Conservation (phyloP, 2,113 vertebrate genomes). For the Thunnus thynnus region DNA sequence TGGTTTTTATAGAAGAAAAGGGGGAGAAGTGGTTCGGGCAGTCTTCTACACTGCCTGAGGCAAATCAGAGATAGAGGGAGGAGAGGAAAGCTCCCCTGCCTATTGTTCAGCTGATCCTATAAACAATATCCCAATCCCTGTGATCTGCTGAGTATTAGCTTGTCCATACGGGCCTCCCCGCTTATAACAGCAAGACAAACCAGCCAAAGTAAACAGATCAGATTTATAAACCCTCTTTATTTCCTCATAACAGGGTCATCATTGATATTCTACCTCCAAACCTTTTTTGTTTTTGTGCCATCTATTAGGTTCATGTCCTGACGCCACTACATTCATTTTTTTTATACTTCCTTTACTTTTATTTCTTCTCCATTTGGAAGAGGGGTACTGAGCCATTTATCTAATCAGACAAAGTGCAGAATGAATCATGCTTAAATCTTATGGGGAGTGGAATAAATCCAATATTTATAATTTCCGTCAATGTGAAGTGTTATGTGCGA, state of each 20-base stretch:
- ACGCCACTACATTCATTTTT: slow-evolving; percentile 4
- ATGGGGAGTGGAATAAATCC: slow-evolving; percentile 25
- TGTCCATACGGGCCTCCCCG: slow-evolving; percentile 27
- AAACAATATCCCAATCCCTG: slow-evolving; percentile 77
- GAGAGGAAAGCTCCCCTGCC: slow-evolving; percentile 69
- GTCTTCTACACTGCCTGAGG: slow-evolving; percentile 67
- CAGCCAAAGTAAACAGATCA: slow-evolving; percentile 43
- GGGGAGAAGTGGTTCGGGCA: slow-evolving; percentile 44
- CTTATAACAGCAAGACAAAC: slow-evolving; percentile 45
- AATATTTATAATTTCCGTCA: slow-evolving; percentile 59
- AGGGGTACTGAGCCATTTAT: background rate
- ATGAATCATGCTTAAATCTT: slow-evolving; percentile 40
- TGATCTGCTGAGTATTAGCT: slow-evolving; percentile 66
- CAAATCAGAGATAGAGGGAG: slow-evolving; percentile 51
- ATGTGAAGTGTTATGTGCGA: slow-evolving; percentile 42
- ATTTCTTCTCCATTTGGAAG: slow-evolving; percentile 37
- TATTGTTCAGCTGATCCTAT: slow-evolving; percentile 81
- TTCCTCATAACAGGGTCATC: slow-evolving; percentile 14
- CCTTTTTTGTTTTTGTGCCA: slow-evolving; percentile 15
- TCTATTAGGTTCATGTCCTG: slow-evolving; percentile 12
- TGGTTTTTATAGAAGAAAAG: slow-evolving; percentile 29
- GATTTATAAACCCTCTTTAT: slow-evolving; percentile 32
- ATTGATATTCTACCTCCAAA: slow-evolving; percentile 18
- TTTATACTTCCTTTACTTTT: slow-evolving; percentile 20
- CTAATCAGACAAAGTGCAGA: slow-evolving; percentile 38